Evolutionary conservation across 2,797 vertebrate species (phyloP), one percentile per base, ranked within the genome.

Genomic region (Tangara arthus): DNA sequence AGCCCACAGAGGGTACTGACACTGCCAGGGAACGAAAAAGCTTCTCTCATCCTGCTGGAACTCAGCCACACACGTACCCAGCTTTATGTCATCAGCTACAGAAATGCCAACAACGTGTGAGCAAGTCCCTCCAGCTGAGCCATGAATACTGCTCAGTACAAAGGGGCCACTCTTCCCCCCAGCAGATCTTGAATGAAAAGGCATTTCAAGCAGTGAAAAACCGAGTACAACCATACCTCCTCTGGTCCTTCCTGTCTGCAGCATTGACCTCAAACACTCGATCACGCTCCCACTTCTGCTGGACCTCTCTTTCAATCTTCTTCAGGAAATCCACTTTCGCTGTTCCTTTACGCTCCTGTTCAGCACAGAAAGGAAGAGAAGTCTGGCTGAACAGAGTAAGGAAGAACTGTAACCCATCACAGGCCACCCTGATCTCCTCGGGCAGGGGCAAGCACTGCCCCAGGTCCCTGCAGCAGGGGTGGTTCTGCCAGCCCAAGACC

Each of bases 281-380:
- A 44, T 99, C 98, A 42, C 84, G 94, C 26, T 99, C 98, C 99
- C 99, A 99, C 98, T 99, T 99, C 77, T 98, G 97, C 95, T 99
- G 99, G 65, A 99, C 97, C 63, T 99, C 99, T 27, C 90, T 96
- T 94, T 99, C 99, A 64, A 99, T 99, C 93, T 98, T 99, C 97
- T 98, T 98, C 94, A 99, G 95, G 86, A 98, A 99, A 97, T 99
- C 99, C 9, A 99, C 98, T 95, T 99, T 99, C 0, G 99, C 98
- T 16, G 99, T 99, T 95, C 99, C 99, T 93, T 99, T 99, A 64
- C 99, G 98, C 91, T 99, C 99, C 99, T 99, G 82, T 4, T 83
- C 12, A 65, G 65, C 4, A 9, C 93, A 52, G 78, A 22, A 12
- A 42, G 27, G 73, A 5, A 75, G 19, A 76, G 61, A 50, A 63